Evolutionary conservation across 2,888 invertebrate genomes (phyloP).

Genomic region (Orthosia gracilis): DNA sequence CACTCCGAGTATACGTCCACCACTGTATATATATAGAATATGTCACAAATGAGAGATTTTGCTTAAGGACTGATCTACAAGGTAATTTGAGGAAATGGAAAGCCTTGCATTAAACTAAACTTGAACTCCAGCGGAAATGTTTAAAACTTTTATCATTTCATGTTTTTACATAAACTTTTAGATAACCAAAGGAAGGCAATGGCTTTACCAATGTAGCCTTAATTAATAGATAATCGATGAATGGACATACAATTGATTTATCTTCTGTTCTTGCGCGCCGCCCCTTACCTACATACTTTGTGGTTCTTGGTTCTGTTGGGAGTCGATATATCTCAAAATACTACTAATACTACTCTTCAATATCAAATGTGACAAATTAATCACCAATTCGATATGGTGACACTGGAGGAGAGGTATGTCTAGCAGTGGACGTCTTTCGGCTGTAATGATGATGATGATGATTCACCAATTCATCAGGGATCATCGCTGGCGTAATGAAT

Average conservation of each 20-base stretch:
- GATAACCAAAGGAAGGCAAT: not conserved
- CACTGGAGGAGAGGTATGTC: too few relatives aligned
- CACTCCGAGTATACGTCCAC: slow-evolving; percentile 97
- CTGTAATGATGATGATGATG: too few relatives aligned
- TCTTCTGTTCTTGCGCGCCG: too few relatives aligned
- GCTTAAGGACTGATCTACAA: too few relatives aligned
- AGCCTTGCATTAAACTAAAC: not conserved
- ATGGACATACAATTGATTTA: too few relatives aligned
- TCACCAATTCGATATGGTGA: too few relatives aligned
- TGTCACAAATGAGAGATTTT: not conserved
- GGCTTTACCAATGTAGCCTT: not conserved
- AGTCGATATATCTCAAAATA: not conserved
- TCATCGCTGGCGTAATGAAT: too few relatives aligned
- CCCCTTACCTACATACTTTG: not conserved
- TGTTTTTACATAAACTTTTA: not conserved
- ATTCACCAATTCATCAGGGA: too few relatives aligned
- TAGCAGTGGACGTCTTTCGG: too few relatives aligned
- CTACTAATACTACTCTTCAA: too few relatives aligned
- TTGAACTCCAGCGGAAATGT: not conserved
- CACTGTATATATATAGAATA: slow-evolving; percentile 86
- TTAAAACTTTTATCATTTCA: not conserved
- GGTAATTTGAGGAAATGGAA: too few relatives aligned
- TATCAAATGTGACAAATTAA: too few relatives aligned
- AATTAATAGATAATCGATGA: not conserved
- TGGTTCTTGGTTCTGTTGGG: not conserved